Percentiles rank a stretch among this genome's conserved stretches.
phyloP scores from a whole-genome alignment of 2,113 vertebrate species.

The Cervus canadensis region DNA sequence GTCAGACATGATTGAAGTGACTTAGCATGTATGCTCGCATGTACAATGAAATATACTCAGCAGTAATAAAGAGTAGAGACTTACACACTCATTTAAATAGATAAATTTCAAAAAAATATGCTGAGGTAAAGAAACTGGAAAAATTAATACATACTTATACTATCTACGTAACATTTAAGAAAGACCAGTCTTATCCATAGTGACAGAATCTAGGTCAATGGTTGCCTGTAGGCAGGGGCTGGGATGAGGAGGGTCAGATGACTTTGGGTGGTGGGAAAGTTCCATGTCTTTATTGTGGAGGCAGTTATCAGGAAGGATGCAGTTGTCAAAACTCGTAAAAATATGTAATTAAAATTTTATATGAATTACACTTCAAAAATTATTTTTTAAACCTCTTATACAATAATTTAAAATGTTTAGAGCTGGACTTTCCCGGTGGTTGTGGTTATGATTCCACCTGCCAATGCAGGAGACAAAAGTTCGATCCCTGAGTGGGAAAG shows the following conservation, averaged over 20 bases:
- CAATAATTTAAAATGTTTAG: neutral
- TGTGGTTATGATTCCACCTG: neutral
- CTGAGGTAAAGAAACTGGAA: neutral
- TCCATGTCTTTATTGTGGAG: neutral
- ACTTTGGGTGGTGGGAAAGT: neutral
- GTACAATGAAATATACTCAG: neutral
- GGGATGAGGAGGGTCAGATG: neutral
- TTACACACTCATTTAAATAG: neutral
- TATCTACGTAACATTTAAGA: neutral
- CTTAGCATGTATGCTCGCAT: neutral
- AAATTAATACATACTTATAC: neutral
- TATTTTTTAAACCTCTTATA: neutral
- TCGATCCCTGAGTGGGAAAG: neutral
- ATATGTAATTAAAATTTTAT: neutral
- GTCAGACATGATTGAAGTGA: accelerated
- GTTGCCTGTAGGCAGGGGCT: neutral
- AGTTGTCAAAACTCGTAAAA: neutral
- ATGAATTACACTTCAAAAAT: neutral
- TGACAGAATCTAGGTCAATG: neutral
- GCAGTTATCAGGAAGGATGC: neutral
- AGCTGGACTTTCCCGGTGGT: neutral
- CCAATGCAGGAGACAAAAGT: neutral
- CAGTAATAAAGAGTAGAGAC: neutral
- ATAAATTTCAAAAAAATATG: neutral
- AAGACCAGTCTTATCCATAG: neutral